Evolutionary conservation across 2,888 invertebrate species (phyloP).

Genomic region (Masnerella sp.): DNA sequence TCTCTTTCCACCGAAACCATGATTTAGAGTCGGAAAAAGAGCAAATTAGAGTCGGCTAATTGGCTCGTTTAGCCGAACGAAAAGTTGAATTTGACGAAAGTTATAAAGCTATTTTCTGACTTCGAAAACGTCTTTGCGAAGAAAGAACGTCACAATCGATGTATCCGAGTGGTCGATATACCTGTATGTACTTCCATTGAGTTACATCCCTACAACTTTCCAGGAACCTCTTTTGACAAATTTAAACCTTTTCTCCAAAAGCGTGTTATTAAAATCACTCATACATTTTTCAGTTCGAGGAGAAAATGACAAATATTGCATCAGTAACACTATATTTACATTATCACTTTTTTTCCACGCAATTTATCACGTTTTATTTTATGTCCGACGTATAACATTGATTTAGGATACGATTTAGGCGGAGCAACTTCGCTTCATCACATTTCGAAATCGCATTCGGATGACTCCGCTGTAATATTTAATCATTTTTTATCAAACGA

Average conservation of each 20-base stretch:
- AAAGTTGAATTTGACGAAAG: constrained; percentile 12
- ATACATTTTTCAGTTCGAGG: constrained; percentile 38
- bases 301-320: constrained; percentile 27
- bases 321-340: constrained; percentile 48
- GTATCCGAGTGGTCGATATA: constrained; percentile 11
- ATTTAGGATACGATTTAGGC: constrained; percentile 40
- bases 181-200: constrained; percentile 28
- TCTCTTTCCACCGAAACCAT: no score
- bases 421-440: constrained; percentile 34
- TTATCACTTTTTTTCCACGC: constrained; percentile 51
- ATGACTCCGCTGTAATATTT: constrained; percentile 3
- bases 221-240: constrained; percentile 49
- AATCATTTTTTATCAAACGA: constrained; percentile 7
- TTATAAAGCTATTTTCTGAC: constrained; percentile 9
- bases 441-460: constrained; percentile 28
- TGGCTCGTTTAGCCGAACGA: neutral
- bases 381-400: constrained; percentile 36
- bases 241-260: constrained; percentile 43
- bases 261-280: constrained; percentile 50
- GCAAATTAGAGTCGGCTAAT: constrained; percentile 2
- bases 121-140: neutral
- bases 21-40: no score
- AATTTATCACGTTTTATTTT: constrained; percentile 51
- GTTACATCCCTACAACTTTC: constrained; percentile 36
- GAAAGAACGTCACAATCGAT: constrained; percentile 19